These are phyloP conservation scores for Bactericera cockerelli DNA, from an alignment of 1,140 invertebrate genomes.

Conservation along the genomic window DNA sequence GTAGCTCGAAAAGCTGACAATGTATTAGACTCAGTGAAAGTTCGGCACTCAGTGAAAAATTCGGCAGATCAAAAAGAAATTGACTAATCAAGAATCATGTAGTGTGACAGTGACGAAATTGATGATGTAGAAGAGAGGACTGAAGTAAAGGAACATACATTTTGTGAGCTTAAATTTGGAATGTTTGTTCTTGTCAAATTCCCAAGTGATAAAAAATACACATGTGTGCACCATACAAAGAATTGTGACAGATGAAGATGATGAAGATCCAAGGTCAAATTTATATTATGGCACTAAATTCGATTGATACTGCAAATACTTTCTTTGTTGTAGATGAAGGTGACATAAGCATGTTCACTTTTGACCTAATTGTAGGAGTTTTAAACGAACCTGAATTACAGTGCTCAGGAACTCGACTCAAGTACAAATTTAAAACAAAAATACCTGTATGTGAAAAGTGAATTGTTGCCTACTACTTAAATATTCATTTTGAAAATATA, in stretches of 20 bases:
- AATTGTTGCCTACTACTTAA: neutral
- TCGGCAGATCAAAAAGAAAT: neutral
- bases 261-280: neutral
- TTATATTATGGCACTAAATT: neutral
- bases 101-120: neutral
- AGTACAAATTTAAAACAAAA: neutral
- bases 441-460: neutral
- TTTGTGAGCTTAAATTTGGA: neutral
- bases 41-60: neutral
- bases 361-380: neutral
- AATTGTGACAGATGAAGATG: neutral
- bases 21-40: slow-evolving; percentile 25
- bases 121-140: neutral
- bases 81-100: neutral
- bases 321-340: neutral
- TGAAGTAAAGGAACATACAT: neutral
- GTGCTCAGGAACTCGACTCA: neutral
- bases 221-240: neutral
- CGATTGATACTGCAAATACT: neutral
- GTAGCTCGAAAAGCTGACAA: slow-evolving; percentile 28
- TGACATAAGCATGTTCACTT: neutral
- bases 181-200: neutral
- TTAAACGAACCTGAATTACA: neutral
- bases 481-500: neutral
- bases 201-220: neutral